phyloP scores from a whole-genome alignment of 2,888 invertebrate species.

The Dolichopus griseipennis region DNA sequence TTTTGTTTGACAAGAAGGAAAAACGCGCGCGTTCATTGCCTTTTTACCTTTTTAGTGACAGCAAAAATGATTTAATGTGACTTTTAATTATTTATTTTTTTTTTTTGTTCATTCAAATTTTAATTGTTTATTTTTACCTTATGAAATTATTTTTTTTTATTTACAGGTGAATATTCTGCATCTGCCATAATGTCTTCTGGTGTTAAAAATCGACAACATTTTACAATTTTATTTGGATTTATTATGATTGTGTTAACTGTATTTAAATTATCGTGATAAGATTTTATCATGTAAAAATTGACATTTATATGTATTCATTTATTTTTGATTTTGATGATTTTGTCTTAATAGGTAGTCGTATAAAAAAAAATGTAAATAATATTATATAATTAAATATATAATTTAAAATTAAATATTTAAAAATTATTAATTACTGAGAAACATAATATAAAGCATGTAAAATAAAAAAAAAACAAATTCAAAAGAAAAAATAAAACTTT shows the following conservation, averaged over 20 bases:
- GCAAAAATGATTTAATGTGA: no score
- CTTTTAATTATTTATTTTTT: no score
- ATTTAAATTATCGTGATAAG: constrained; percentile 3
- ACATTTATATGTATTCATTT: background rate
- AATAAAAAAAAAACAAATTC: background rate
- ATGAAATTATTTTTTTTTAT: background rate
- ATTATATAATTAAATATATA: background rate
- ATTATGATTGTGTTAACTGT: background rate
- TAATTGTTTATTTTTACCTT: background rate
- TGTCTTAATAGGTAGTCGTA: background rate
- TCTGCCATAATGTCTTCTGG: constrained; percentile 42
- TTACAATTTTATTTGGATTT: background rate
- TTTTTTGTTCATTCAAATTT: no score
- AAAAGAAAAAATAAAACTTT: background rate
- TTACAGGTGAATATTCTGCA: constrained; percentile 42
- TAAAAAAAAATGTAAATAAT: background rate
- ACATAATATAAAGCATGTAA: background rate
- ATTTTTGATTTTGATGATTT: no score
- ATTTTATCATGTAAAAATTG: background rate
- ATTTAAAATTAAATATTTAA: background rate
- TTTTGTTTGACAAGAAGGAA: no score
- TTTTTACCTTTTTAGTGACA: no score
- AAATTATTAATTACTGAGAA: background rate
- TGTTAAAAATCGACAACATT: constrained; percentile 17
- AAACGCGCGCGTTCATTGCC: no score